Conservation (phyloP, 2,888 invertebrate species). For the Hypomecis punctinalis region DNA sequence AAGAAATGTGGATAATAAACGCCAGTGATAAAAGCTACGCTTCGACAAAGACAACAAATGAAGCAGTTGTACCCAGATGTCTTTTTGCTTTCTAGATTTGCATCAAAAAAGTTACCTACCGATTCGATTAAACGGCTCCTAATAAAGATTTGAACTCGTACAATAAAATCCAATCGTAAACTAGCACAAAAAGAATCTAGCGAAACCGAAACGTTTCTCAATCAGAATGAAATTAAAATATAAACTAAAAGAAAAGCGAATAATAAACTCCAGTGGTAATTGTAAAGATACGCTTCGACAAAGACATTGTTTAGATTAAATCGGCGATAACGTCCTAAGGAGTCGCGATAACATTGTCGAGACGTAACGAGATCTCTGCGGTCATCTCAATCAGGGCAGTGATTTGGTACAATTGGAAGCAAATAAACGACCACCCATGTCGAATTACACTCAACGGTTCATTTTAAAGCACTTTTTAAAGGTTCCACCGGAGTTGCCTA, state of each 20-base stretch:
- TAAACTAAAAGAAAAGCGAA: constrained; percentile 21
- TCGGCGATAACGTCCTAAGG: constrained; percentile 38
- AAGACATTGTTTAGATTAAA: constrained; percentile 51
- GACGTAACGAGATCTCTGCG: constrained; percentile 63
- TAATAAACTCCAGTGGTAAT: constrained; percentile 16
- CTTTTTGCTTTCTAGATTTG: no score
- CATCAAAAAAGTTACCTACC: no score
- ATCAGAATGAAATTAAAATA: constrained; percentile 20
- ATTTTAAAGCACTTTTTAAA: constrained; percentile 32
- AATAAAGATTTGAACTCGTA: not conserved
- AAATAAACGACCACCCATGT: constrained; percentile 65
- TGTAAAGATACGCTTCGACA: constrained; percentile 34
- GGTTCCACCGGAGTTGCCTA: not conserved
- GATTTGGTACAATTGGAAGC: constrained; percentile 76
- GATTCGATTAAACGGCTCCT: not conserved
- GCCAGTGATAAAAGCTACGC: no score
- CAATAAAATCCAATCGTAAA: constrained; percentile 14
- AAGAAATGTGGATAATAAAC: no score
- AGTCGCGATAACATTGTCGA: constrained; percentile 55
- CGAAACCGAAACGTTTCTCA: not conserved
- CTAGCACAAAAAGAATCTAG: not conserved
- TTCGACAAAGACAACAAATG: no score
- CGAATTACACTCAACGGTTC: constrained; percentile 41
- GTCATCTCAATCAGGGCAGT: constrained; percentile 68
- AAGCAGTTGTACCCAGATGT: no score